Percentiles rank a stretch among this genome's conserved stretches.
These are phyloP conservation scores for Laupala kohalensis DNA, from an alignment of 1,140 invertebrate genomes.

Conservation along the genomic window DNA sequence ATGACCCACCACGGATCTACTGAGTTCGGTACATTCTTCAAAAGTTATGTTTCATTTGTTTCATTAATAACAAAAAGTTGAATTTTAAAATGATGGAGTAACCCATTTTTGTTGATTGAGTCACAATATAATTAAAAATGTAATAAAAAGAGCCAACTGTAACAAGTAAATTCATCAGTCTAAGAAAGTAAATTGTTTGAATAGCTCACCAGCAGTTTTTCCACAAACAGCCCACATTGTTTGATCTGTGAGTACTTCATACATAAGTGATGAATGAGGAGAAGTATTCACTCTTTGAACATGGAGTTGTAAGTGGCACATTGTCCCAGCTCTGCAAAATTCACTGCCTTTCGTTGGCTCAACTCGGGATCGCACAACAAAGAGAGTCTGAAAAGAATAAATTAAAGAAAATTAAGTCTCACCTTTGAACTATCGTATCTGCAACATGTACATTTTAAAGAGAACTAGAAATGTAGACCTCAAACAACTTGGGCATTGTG, in stretches of 20 bases:
- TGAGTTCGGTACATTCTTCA: too few relatives aligned
- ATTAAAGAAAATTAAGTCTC: conserved; percentile 11
- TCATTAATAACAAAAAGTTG: too few relatives aligned
- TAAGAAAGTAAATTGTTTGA: neutral
- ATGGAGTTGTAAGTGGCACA: conserved; percentile 70
- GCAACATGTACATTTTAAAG: neutral
- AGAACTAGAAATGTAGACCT: neutral
- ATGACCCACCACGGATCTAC: too few relatives aligned
- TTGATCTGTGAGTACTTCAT: conserved; percentile 82
- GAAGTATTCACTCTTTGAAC: conserved; percentile 40
- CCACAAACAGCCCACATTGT: conserved; percentile 86
- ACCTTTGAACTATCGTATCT: conserved; percentile 4
- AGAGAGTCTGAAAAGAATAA: conserved; percentile 54
- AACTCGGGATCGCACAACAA: conserved; percentile 64
- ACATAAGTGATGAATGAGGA: conserved; percentile 56
- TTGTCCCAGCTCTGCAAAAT: conserved; percentile 74
- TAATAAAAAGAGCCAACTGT: too few relatives aligned
- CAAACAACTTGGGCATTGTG: too few relatives aligned
- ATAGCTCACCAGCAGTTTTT: conserved; percentile 51
- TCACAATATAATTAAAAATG: neutral
- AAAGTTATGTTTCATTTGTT: too few relatives aligned
- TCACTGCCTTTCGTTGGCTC: conserved; percentile 70
- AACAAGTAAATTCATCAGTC: too few relatives aligned
- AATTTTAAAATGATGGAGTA: neutral
- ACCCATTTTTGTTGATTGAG: neutral